These are phyloP conservation scores for Chrysopilus asiliformis DNA, from an alignment of 2,888 invertebrate genomes.

Conservation along the genomic window DNA sequence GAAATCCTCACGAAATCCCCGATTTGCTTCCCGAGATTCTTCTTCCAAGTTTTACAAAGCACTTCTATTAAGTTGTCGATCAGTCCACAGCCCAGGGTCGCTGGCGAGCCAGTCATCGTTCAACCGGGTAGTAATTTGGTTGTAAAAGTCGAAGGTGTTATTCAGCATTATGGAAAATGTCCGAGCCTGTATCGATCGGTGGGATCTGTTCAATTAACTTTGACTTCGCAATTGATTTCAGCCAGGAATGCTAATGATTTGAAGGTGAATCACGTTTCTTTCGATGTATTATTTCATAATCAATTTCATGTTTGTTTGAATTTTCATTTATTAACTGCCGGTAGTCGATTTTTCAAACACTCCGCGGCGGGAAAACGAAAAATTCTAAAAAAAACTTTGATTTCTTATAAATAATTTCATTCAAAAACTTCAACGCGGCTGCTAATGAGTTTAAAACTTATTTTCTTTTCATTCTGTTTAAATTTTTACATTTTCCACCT, in stretches of 20 bases:
- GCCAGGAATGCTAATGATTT: conserved; percentile 23
- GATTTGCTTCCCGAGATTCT: conserved; percentile 58
- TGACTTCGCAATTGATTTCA: conserved; percentile 49
- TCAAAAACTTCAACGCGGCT: too few species aligned
- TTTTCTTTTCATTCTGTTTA: too few species aligned
- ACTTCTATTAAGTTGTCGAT: conserved; percentile 70
- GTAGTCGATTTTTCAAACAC: too few species aligned
- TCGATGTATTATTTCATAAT: conserved; percentile 1
- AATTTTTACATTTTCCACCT: too few species aligned
- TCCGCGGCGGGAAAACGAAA: too few species aligned
- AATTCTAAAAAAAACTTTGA: too few species aligned
- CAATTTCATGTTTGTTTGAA: too few species aligned
- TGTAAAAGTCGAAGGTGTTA: conserved; percentile 86
- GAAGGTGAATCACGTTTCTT: too few species aligned
- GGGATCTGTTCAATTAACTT: conserved; percentile 53
- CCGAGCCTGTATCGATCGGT: conserved; percentile 59
- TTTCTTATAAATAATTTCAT: too few species aligned
- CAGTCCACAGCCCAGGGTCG: conserved; percentile 62
- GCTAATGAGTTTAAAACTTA: conserved; percentile 1
- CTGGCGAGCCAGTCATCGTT: conserved; percentile 73
- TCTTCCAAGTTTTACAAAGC: conserved; percentile 74
- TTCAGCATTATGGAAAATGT: conserved; percentile 52
- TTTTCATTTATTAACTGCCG: too few species aligned
- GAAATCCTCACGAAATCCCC: conserved; percentile 49
- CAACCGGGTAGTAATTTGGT: conserved; percentile 76